A percentile compares a stretch with the other conserved stretches of the same genome.
phyloP scores from a whole-genome alignment of 1,140 invertebrate genomes.

The Heliconius himera region DNA sequence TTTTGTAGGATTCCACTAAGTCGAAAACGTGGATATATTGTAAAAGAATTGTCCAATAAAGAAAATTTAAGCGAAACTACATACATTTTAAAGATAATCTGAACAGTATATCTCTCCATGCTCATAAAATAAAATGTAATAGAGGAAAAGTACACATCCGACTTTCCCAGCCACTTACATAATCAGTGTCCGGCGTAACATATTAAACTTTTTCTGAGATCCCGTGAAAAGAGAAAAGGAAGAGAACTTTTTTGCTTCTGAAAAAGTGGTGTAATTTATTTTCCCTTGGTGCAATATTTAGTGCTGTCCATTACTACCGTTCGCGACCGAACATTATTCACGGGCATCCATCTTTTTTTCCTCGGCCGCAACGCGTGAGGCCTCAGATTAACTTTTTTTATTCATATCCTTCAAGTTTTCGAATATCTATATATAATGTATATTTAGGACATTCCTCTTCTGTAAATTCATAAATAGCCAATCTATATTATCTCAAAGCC shows the following conservation, averaged over 20 bases:
- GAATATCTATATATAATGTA: not conserved
- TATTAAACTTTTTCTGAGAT: conserved; percentile 75
- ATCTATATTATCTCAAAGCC: no score
- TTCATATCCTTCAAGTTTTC: conserved; percentile 48
- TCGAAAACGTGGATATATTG: conserved; percentile 3
- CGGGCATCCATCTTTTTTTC: conserved; percentile 75
- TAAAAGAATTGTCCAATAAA: conserved; percentile 5
- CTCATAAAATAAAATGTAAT: conserved; percentile 42
- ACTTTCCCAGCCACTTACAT: conserved; percentile 50
- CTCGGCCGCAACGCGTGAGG: conserved; percentile 59
- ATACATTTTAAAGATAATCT: conserved; percentile 33
- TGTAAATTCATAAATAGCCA: not conserved
- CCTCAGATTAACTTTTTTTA: conserved; percentile 76
- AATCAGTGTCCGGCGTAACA: conserved; percentile 69
- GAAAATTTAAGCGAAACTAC: conserved; percentile 15
- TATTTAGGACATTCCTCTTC: not conserved
- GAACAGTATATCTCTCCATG: conserved; percentile 31
- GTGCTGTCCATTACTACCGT: conserved; percentile 80
- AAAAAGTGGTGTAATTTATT: conserved; percentile 80
- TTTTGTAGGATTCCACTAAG: conserved; percentile 3
- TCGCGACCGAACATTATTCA: conserved; percentile 80
- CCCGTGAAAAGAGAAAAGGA: conserved; percentile 70
- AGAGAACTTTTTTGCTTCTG: conserved; percentile 74
- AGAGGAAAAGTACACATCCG: conserved; percentile 39
- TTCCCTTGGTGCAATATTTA: conserved; percentile 79